A percentile compares a stretch with the other conserved stretches of the same genome.
Conservation (phyloP, 2,113 vertebrate genomes). For the Ochotona curzoniae region DNA sequence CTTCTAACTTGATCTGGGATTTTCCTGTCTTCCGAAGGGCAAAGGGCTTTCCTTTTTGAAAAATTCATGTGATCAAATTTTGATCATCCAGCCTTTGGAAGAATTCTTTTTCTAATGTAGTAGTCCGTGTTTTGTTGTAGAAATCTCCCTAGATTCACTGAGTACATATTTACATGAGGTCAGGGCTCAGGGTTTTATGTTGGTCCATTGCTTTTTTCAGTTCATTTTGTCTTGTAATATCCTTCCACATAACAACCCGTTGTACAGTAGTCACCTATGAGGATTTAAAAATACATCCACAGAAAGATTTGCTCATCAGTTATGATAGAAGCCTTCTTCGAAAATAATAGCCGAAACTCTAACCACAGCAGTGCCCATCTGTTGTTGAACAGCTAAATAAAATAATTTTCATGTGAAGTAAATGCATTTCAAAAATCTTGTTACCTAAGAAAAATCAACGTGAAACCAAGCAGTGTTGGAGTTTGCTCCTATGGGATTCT, state of each 20-base stretch:
- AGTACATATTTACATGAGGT: background rate
- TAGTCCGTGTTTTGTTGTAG: background rate
- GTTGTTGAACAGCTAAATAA: background rate
- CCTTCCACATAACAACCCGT: background rate
- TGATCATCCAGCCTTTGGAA: background rate
- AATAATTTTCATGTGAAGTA: background rate
- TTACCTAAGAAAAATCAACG: background rate
- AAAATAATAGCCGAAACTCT: background rate
- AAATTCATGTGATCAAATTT: background rate
- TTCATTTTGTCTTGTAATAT: background rate
- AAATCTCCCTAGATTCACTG: background rate
- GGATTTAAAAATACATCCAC: background rate
- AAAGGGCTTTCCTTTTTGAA: background rate
- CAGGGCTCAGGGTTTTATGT: background rate
- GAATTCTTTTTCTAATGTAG: background rate
- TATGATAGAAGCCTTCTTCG: background rate
- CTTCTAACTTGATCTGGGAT: background rate
- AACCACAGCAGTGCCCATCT: background rate
- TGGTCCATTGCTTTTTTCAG: too few relatives aligned
- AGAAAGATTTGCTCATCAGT: background rate
- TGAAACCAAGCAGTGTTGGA: background rate
- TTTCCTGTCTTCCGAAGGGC: background rate
- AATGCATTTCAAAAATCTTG: background rate
- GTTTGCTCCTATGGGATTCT: background rate
- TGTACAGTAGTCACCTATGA: background rate